Base-by-base conservation (phyloP, 1,140 invertebrate genomes). In the Protaetia brevitarsis region DNA sequence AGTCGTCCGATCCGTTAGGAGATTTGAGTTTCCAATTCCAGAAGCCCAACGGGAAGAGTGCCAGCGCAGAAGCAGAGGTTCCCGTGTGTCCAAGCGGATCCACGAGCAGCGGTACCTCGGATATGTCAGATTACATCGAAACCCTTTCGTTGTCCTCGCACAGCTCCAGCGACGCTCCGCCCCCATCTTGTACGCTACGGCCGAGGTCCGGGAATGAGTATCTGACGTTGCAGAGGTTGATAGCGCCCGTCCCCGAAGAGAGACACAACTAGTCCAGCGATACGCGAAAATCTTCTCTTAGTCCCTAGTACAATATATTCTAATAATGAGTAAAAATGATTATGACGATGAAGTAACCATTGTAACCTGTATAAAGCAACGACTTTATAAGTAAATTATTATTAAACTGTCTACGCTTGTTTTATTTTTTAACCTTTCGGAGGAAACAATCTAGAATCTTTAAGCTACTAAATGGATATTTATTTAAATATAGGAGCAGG, bases 131-230 rank as follows among this genome's bases (percentile, higher is more conserved):
- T 79, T 93, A 93, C 72, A 92, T 93, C 66, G 91, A 93, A 76
- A 92, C 89, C 0, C 78, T 94, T 6, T 94, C 92, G 1, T 79
- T 94, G 84, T 76, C 83, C 13, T 84, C 83, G 28, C 88, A 92
- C 68, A 92, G 90, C 63, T 93, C 91, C 3, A 90, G 87, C 13
- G 89, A 92, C 71, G 80, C 85, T 64, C 78, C 82, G 70, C 86
- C 89, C 59, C 87, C 89, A 4, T 87, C 89, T 3, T 92, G 88
- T 45, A 92, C 90, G 0, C 80, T 95, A 21, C 86, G 93, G 70
- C 94, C 94, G 1, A 83, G 93, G 2, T 94, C 92, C 3, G 93
- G 94, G n/a, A 92, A 92, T 71, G 93, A 95, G 77, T 96, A 95
- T 79, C 88, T 78, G 29, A 79, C 72, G 62, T 62, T 79, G 89